Base-by-base conservation (phyloP, 2,888 invertebrate species). In the Clusia tigrina region DNA sequence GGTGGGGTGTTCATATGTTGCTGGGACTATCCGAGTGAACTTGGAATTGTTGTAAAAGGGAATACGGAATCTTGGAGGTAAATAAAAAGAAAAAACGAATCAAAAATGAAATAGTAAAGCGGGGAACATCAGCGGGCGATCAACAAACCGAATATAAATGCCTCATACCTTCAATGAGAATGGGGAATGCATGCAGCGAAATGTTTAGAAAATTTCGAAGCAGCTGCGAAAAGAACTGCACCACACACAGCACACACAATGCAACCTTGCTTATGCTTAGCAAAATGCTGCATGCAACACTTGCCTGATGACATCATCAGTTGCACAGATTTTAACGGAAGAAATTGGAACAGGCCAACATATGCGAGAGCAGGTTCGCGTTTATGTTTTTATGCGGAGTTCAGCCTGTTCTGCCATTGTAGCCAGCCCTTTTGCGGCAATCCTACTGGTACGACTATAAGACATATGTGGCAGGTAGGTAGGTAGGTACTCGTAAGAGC, bases 251-350 rank as follows among this genome's bases (percentile, higher is more conserved):
- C 32, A 12, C 32, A 32, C 32, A 32, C 32, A 32, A 9, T 32
- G 6, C 24, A 25, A 32, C 6, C 32, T 32, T 32, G 32, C 32
- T 12, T 32, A 9, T 32, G 32, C 32, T 9, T 32, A 6, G 12
- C 12, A 12, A 42, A 52, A 54, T 54, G 58, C 58, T 73, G 69
- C 73, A 73, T 73, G 77, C 76, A 78, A 24, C 51, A 24, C 58
- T 23, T 26, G 54, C 42, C 38, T 20, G 56, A 38, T 38, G 22
- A 53, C 24, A 12, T 22, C 26, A 17, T 9, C 42, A 53, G 20
- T 22, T 46, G 69, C 69, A 74, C 78, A 77, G 77, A 79, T 79
- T 79, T 79, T 68, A 78, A 78, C 78, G 76, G 74, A 75, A 79
- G 79, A 78, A 77, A 67, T 73, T 70, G 12, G 59, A 74, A 61